Conservation (phyloP, 2,113 vertebrate genomes). For the Tautogolabrus adspersus region DNA sequence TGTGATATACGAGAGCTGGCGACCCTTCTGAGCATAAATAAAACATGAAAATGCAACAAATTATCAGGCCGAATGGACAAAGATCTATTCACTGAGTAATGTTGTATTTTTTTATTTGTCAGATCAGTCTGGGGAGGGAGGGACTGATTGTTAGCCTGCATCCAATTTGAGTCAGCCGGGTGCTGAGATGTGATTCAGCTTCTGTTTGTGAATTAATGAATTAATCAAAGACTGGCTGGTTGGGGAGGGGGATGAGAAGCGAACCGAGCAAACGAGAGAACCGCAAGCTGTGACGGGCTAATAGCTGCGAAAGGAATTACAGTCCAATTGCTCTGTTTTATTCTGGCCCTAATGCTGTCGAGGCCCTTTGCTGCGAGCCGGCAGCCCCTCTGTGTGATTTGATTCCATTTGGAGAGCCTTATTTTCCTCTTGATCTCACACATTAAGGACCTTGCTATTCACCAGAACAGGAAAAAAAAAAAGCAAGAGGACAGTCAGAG, state of each 20-base stretch:
- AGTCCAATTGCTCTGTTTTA: constrained; percentile 79
- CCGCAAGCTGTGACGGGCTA: constrained; percentile 73
- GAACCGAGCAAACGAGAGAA: constrained; percentile 60
- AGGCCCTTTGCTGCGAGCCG: constrained; percentile 69
- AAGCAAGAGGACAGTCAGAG: constrained; percentile 58
- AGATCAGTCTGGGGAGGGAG: constrained; percentile 57
- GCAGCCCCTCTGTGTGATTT: constrained; percentile 76
- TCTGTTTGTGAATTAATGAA: constrained; percentile 83
- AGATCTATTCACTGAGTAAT: constrained; percentile 76
- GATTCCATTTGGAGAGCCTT: constrained; percentile 83
- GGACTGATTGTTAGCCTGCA: constrained; percentile 74
- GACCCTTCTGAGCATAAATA: constrained; percentile 80
- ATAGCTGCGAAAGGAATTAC: constrained; percentile 83
- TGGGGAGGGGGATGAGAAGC: constrained; percentile 44
- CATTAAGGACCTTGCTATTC: constrained; percentile 77
- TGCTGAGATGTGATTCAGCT: constrained; percentile 76
- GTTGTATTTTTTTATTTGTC: constrained; percentile 70
- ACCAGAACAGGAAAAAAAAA: constrained; percentile 62
- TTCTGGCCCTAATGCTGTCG: constrained; percentile 70
- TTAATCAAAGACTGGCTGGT: constrained; percentile 75
- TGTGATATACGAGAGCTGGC: constrained; percentile 78
- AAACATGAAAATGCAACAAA: constrained; percentile 82
- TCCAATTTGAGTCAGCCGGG: constrained; percentile 74
- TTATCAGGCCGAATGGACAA: constrained; percentile 77
- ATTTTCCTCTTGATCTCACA: constrained; percentile 82